Evolutionary conservation across 2,797 vertebrate genomes (phyloP).

Genomic region (Delichon dasypus): DNA sequence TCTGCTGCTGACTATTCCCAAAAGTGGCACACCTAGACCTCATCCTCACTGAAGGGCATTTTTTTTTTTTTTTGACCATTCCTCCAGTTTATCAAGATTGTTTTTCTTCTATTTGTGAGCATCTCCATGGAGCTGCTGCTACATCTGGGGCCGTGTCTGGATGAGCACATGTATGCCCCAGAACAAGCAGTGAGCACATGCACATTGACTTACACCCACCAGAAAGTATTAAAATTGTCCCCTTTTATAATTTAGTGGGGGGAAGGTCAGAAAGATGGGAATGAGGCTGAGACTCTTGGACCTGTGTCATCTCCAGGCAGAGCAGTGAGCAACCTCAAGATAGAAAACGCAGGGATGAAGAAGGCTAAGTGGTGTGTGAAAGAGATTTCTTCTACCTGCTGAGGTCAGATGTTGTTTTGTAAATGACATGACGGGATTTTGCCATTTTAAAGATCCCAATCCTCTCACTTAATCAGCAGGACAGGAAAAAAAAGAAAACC

Average conservation of each 20-base stretch:
- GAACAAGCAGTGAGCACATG: neutral
- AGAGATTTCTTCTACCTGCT: neutral
- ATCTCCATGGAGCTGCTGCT: neutral
- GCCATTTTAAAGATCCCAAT: neutral
- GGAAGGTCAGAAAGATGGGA: neutral
- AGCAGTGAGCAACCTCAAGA: neutral
- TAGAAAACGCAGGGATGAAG: neutral
- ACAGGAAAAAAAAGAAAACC: neutral
- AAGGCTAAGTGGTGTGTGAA: neutral
- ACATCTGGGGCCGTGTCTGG: neutral
- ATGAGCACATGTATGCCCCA: neutral
- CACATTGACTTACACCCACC: neutral
- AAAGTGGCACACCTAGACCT: neutral
- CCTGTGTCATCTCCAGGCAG: neutral
- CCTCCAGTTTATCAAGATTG: neutral
- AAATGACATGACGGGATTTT: neutral
- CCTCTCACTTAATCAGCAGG: neutral
- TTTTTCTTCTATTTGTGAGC: neutral
- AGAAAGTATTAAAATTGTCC: neutral
- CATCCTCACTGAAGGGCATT: neutral
- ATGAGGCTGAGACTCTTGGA: neutral
- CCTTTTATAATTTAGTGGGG: neutral
- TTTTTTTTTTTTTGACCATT: neutral
- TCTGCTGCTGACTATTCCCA: neutral
- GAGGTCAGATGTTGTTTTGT: neutral